These are phyloP conservation scores for Euplagia quadripunctaria DNA, from an alignment of 2,888 invertebrate species.

Conservation along the genomic window DNA sequence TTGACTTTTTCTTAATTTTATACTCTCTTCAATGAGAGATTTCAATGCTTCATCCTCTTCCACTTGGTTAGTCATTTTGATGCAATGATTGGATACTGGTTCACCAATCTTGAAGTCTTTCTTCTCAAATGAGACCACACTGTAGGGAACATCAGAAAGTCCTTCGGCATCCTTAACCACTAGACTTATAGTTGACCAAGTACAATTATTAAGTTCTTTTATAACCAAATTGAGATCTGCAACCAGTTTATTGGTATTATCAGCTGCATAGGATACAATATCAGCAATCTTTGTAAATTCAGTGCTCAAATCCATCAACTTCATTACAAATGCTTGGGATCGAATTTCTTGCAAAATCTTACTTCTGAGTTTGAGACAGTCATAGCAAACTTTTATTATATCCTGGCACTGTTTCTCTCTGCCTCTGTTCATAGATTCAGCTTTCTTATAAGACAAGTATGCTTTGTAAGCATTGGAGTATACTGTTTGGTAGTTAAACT, in stretches of 20 bases:
- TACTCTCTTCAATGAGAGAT: constrained; percentile 79
- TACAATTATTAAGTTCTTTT: constrained; percentile 74
- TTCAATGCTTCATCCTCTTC: constrained; percentile 71
- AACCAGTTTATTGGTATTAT: constrained; percentile 73
- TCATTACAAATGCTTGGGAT: constrained; percentile 78
- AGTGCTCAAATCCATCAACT: constrained; percentile 77
- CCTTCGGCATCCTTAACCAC: constrained; percentile 73
- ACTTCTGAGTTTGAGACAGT: constrained; percentile 85
- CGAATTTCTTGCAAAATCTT: constrained; percentile 79
- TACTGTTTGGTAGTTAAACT: constrained; percentile 75
- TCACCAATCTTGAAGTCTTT: constrained; percentile 83
- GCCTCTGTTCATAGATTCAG: constrained; percentile 70
- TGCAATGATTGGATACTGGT: constrained; percentile 72
- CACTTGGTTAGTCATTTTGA: constrained; percentile 61
- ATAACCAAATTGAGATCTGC: constrained; percentile 64
- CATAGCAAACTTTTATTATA: constrained; percentile 86
- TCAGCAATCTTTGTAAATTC: constrained; percentile 80
- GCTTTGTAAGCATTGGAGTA: constrained; percentile 79
- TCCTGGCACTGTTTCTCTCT: constrained; percentile 80
- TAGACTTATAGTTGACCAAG: constrained; percentile 80
- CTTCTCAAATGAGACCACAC: constrained; percentile 82
- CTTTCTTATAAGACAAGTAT: constrained; percentile 77
- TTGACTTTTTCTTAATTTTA: constrained; percentile 75
- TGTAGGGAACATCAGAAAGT: constrained; percentile 76
- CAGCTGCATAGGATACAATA: constrained; percentile 73